Evolutionary conservation across 2,113 vertebrate species (phyloP), one percentile per base, ranked within the genome.

Genomic region (Barbus barbus): DNA sequence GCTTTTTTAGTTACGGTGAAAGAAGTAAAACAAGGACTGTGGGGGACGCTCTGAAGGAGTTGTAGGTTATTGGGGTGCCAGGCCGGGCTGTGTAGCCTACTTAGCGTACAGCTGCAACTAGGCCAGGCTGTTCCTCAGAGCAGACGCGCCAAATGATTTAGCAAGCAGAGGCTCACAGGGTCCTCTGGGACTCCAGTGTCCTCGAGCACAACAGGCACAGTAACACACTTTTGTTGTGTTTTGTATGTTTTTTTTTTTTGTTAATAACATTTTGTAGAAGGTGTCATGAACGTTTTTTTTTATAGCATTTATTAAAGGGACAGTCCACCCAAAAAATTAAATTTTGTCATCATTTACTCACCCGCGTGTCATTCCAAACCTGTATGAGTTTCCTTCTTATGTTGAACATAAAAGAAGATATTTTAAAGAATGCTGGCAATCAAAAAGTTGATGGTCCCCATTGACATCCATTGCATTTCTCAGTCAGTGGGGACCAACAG

Each of bases 121-220:
- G 93, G 93, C 85, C 91, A 93, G 87, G 87, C 82, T 86, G 77
- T 91, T 91, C 91, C 91, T 88, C 83, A 83, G 79, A 93, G 91
- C 90, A 61, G 73, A 78, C 63, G 33, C 86, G 89, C 89, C 90
- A 89, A 90, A 90, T 90, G 88, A 92, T 89, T 91, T 86, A 90
- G 87, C 85, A 87, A 83, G 89, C 87, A 86, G 76, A 82, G 76
- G 87, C 91, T 89, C 87, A 81, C 85, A 86, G 86, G 53, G 84
- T 84, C 85, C 89, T 84, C 61, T 46, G 22, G 90, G 90, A 69
- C 41, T 41, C 53, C 71, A 87, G 87, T 90, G 87, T 88, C 87
- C 85, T 67, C 67, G 63, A 76, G 26, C 83, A 84, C 86, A 87
- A 87, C 79, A 72, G 81, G 60, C 36, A 65, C n/a, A 41, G 44